Conservation (phyloP, 2,797 vertebrate genomes). For the Chelidonichthys spinosus region DNA sequence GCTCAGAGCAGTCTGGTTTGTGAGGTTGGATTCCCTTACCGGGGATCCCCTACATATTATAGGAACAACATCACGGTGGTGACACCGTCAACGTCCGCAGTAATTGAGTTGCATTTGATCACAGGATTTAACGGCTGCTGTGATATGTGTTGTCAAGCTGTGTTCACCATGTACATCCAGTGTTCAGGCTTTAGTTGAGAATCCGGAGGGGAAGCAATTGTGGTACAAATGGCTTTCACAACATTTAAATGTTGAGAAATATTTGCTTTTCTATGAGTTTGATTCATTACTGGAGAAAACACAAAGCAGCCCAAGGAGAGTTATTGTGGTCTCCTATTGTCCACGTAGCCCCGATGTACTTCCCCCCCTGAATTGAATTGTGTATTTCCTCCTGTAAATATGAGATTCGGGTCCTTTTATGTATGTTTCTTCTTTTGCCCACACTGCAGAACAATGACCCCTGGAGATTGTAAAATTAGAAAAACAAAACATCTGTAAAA, state of each 20-base stretch:
- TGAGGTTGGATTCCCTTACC: conserved; percentile 31
- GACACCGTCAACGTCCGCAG: conserved; percentile 1
- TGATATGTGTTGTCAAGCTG: neutral
- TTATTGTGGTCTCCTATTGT: conserved; percentile 16
- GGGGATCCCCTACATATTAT: conserved; percentile 26
- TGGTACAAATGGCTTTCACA: neutral
- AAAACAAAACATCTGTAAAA: conserved; percentile 1
- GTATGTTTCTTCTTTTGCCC: neutral
- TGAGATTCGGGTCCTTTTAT: neutral
- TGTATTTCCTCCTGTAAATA: neutral
- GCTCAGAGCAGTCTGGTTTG: conserved; percentile 34
- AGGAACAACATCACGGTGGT: conserved; percentile 11
- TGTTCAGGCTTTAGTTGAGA: conserved; percentile 10
- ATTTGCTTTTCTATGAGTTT: neutral
- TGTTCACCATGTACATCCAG: neutral
- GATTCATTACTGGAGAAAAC: neutral
- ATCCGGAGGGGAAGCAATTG: neutral
- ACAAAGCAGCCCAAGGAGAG: conserved; percentile 1
- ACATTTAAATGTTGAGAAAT: conserved; percentile 13
- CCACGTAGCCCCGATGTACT: neutral
- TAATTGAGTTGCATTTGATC: neutral
- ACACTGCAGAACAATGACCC: neutral
- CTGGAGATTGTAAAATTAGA: neutral
- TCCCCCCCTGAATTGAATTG: neutral
- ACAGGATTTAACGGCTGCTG: neutral